Base-by-base conservation (phyloP, 2,113 vertebrate species). In the Hymenochirus boettgeri region DNA sequence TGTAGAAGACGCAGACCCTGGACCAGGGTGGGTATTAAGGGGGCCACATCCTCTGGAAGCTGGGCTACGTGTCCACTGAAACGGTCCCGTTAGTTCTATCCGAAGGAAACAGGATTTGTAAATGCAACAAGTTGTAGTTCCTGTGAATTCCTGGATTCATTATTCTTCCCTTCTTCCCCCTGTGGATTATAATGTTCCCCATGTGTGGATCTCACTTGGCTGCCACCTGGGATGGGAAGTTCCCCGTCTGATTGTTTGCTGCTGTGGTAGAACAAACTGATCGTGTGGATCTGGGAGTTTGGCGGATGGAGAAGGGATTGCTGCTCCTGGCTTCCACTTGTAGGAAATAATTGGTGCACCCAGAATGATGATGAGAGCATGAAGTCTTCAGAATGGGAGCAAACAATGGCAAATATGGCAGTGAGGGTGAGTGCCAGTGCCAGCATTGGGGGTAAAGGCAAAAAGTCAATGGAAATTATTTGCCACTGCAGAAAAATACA, bases 361-460 rank as follows among this genome's bases (percentile, higher is more conserved):
- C 65, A 70, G 73, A 46, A 46, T 63, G 75, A 46, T 63, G 75
- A 73, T 79, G 56, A 85, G 88, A 90, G 90, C 87, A 93, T 96
- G 93, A 90, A 81, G 89, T 77, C 87, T 79, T 75, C 90, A 86
- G 86, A 85, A 98, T 98, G 95, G 95, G 95, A 76, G 93, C 94
- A 75, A 95, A 95, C 91, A 95, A 95, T 92, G 94, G 93, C 85
- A 98, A 96, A 83, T 93, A 88, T 82, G 95, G 92, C 86, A 98
- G 94, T 76, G 95, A 98, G 85, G 95, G 95, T 97, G 85, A 91
- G 94, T 80, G 75, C 2, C 55, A 47, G 12, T 31, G 8, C 12
- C 22, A n/a, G 7, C 8, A 47, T 29, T n/a, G 15, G 4, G 7
- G 33, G 9, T 7, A 8, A 1, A 7, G n/a, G n/a, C n/a, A n/a